Base-by-base conservation (phyloP, 2,113 vertebrate genomes). In the Trogon melanurus region DNA sequence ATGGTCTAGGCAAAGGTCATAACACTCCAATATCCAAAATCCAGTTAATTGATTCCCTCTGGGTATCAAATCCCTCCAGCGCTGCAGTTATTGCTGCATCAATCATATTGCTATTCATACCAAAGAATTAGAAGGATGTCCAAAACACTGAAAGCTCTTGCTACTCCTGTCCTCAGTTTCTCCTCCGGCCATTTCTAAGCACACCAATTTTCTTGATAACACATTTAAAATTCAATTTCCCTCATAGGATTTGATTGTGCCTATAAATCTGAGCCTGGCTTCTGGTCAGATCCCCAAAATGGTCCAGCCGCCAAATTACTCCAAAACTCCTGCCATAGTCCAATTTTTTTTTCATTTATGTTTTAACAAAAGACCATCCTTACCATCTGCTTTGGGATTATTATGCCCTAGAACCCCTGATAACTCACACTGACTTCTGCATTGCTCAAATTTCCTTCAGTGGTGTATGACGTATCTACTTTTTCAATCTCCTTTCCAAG, bases 11-110 rank as follows among this genome's bases (percentile, higher is more conserved):
- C 94, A 97, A 96, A 95, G 93, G 94, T 95, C 96, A 94, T 91
- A 95, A 94, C 0, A 4, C 76, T 96, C 86, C 95, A 96, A 95
- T 96, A 95, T 95, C 95, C 95, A 92, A 97, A 96, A 95, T 87
- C 44, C 91, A 87, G 80, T 95, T 95, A 97, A 97, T 97, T 95
- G 95, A 91, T 69, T 95, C 96, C 95, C 91, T 92, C 89, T 96
- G 95, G 94, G 86, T 89, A 95, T 94, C 94, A 95, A 92, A 91
- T 91, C 80, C 96, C 94, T 69, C 27, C 67, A 95, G 91, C 82
- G 29, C 74, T 22, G 74, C 60, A 56, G 85, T 88, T 97, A 96
- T 96, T 97, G 85, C 94, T 88, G 79, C 95, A 95, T 97, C 96
- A 88, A 94, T 97, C 96, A 95, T 97, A 96, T 89, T 58, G 91